Percentiles rank a stretch among this genome's conserved stretches.
phyloP scores from a whole-genome alignment of 2,113 vertebrate genomes.

The Herpetotheres cachinnans region DNA sequence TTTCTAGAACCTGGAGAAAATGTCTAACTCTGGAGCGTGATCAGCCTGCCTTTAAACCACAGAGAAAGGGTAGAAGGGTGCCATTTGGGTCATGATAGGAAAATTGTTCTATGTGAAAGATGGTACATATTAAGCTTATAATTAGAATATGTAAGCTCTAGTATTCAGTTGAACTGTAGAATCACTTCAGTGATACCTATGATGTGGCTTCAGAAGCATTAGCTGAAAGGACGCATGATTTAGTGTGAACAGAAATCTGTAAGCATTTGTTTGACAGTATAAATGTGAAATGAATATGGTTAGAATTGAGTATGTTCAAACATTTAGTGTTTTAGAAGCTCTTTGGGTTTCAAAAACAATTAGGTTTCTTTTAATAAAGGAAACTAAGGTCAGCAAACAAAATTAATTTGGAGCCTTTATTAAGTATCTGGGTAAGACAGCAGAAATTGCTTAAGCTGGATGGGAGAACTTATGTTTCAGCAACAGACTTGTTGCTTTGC shows the following conservation, averaged over 20 bases:
- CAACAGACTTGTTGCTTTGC: background rate
- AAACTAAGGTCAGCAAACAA: background rate
- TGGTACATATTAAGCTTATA: background rate
- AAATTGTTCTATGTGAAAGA: background rate
- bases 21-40: background rate
- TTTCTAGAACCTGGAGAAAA: background rate
- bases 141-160: background rate
- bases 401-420: background rate
- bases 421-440: background rate
- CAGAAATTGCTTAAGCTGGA: background rate
- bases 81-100: background rate
- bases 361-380: background rate
- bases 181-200: background rate
- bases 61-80: background rate
- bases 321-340: background rate
- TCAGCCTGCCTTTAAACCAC: background rate
- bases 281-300: background rate
- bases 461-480: background rate
- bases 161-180: background rate
- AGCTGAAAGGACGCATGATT: background rate
- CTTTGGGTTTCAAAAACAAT: background rate
- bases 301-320: background rate
- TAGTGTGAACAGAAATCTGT: background rate
- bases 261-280: background rate
- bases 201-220: background rate